phyloP scores from a whole-genome alignment of 92 coral and sea anemone species.

The Palythoa caribaeorum region DNA sequence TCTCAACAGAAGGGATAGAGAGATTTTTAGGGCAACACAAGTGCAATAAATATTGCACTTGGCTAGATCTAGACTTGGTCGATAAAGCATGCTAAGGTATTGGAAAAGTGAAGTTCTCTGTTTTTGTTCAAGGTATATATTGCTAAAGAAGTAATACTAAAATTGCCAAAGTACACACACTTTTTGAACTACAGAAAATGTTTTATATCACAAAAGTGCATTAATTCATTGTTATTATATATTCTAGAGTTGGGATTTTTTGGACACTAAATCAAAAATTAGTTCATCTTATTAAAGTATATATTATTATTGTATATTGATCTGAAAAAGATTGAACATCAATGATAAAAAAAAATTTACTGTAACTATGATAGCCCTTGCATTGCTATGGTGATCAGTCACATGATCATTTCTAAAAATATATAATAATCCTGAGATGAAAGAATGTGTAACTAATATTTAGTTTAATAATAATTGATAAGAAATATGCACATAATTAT shows the following conservation, averaged over 20 bases:
- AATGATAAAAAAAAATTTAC: not conserved
- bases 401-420: not conserved
- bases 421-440: not conserved
- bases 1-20: constrained; percentile 18
- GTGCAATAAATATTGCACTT: not conserved
- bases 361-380: not conserved
- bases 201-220: not conserved
- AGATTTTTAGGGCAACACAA: constrained; percentile 2
- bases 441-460: constrained; percentile 5
- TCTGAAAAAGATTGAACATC: not conserved
- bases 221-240: not conserved
- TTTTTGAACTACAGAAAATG: not conserved
- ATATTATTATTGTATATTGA: not conserved
- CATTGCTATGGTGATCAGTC: not conserved
- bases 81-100: not conserved
- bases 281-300: not conserved
- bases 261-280: not conserved
- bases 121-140: not conserved
- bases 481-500: constrained; percentile 5
- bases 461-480: constrained; percentile 3
- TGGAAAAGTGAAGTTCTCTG: not conserved
- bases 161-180: not conserved
- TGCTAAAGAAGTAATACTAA: not conserved
- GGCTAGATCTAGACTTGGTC: not conserved
- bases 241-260: not conserved